Base-by-base conservation (phyloP, 2,113 vertebrate species). In the Elaphurus davidianus region DNA sequence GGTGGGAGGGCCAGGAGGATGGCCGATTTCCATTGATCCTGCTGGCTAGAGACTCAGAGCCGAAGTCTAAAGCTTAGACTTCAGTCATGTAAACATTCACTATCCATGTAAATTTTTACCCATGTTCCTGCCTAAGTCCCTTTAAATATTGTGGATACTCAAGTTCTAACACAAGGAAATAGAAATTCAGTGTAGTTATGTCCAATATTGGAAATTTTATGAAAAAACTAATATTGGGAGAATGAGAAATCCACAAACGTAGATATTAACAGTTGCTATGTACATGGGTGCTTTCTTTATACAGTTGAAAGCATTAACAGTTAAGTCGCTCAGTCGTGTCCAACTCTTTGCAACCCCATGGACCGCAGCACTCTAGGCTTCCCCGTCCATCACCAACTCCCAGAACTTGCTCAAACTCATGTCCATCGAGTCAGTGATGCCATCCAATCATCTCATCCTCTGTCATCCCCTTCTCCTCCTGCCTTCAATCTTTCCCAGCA, bases 231-330 rank as follows among this genome's bases (percentile, higher is more conserved):
- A 64, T 78, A 82, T 7, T 88, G 27, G 6, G 30, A 95, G 50
- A 97, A 76, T 87, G 6, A 93, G 30, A 54, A 93, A 96, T 89
- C 55, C 16, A 54, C 52, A 47, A 87, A 94, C 91, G 8, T 54
- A 94, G 7, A 17, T 40, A 27, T 27, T 76, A 76, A 76, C 40
- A 43, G 27, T 87, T 62, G 43, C 4, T 76, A 19, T 17, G 23
- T 55, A 21, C 7, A 40, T 12, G 25, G 8, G 40, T 52, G 9
- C 6, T 8, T 96, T 12, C 23, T 88, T 95, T 40, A 67, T 6
- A 40, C 0, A 50, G 16, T 1, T 57, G 59, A 45, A 23, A 71
- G n/a, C n/a, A 40, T 71, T 71, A 71, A 71, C n/a, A 23, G 67
- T 71, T 71, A 2, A 0, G 67, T 71, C 40, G 0, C 67, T 71